Conservation (phyloP, 1,140 invertebrate species). For the Bicyclus anynana region DNA sequence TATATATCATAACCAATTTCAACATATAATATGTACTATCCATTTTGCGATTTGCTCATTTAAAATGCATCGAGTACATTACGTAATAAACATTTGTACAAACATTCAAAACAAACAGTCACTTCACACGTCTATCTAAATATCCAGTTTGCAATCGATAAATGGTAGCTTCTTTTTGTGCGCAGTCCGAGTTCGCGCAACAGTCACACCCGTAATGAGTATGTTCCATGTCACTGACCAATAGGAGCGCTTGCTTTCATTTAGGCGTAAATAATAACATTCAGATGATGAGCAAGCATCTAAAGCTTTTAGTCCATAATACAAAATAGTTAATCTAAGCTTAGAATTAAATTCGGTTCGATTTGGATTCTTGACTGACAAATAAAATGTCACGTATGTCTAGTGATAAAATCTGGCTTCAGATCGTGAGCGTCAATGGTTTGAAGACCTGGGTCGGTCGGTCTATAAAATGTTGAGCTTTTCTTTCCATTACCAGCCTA, state of each 20-base stretch:
- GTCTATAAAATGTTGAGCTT: no score
- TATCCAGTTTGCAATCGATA: conserved; percentile 1
- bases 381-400: no score
- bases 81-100: background rate
- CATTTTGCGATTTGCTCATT: background rate
- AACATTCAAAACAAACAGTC: background rate
- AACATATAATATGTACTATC: background rate
- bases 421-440: no score
- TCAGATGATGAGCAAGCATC: background rate
- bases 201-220: background rate
- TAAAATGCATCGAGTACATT: background rate
- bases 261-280: conserved; percentile 7
- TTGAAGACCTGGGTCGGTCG: no score
- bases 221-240: conserved; percentile 13
- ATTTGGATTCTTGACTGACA: no score
- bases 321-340: no score
- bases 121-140: background rate
- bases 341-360: no score
- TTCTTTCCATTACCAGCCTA: no score
- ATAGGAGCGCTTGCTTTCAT: conserved; percentile 12
- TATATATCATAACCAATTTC: no score
- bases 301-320: no score
- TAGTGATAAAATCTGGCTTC: no score
- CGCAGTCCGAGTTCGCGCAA: background rate
- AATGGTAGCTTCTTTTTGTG: background rate